phyloP scores from a whole-genome alignment of 2,113 vertebrate genomes.

The Nesoenas mayeri region DNA sequence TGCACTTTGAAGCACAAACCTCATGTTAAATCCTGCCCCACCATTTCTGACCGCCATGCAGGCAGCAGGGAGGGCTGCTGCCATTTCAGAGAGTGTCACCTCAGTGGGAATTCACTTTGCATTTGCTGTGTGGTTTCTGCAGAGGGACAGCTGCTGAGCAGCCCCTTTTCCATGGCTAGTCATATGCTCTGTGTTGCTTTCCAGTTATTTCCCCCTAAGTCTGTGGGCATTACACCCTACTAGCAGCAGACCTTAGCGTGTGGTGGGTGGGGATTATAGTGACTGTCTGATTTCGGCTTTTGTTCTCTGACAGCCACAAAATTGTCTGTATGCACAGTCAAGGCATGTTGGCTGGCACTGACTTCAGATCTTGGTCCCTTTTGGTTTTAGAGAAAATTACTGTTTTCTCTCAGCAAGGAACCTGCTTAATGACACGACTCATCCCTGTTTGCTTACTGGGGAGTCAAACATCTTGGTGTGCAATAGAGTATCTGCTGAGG shows the following conservation, averaged over 20 bases:
- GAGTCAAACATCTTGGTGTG: background rate
- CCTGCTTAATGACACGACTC: background rate
- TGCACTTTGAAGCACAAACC: background rate
- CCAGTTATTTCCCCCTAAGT: background rate
- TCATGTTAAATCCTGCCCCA: background rate
- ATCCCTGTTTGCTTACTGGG: background rate
- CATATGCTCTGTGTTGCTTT: background rate
- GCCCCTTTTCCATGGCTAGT: background rate
- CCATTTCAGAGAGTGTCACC: background rate
- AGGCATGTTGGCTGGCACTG: background rate
- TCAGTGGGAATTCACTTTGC: background rate
- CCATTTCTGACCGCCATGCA: background rate
- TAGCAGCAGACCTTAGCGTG: background rate
- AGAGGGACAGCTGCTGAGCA: background rate
- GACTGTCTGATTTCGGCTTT: background rate
- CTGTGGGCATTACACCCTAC: background rate
- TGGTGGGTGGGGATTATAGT: background rate
- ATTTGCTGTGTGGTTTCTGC: background rate
- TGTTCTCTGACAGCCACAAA: background rate
- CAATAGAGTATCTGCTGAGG: background rate
- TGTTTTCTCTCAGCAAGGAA: background rate
- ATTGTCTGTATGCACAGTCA: background rate
- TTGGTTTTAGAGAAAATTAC: background rate
- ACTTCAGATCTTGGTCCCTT: background rate
- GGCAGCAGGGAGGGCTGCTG: background rate